Evolutionary conservation across 1,140 invertebrate species (phyloP).

Genomic region (Drosophila lacteicornis): DNA sequence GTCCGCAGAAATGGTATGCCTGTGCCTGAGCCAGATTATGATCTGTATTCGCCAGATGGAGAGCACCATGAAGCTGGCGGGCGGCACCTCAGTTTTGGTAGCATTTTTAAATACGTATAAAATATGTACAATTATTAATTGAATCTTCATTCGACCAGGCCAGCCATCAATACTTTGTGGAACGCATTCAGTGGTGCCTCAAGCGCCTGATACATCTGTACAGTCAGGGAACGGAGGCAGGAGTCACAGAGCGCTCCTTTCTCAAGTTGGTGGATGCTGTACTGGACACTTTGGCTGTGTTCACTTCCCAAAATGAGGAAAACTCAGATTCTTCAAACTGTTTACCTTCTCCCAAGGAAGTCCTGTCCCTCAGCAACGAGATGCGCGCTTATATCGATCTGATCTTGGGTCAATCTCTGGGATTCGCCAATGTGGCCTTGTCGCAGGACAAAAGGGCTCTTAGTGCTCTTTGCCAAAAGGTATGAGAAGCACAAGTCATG

Average conservation of each 20-base stretch:
- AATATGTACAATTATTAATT: not conserved
- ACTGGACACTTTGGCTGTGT: conserved; percentile 55
- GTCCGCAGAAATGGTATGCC: conserved; percentile 58
- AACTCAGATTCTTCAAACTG: conserved; percentile 4
- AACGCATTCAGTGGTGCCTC: conserved; percentile 72
- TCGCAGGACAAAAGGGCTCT: conserved; percentile 74
- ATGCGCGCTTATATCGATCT: conserved; percentile 61
- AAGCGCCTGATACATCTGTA: conserved; percentile 39
- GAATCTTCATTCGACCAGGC: conserved; percentile 37
- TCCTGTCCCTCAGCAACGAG: conserved; percentile 39
- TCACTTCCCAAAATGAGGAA: conserved; percentile 50
- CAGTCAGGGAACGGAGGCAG: conserved; percentile 1
- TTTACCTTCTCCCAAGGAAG: conserved; percentile 5
- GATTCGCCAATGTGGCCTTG: conserved; percentile 79
- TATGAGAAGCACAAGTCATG: not conserved
- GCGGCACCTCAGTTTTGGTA: conserved; percentile 48
- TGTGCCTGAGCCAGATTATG: conserved; percentile 76
- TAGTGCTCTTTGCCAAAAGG: conserved; percentile 80
- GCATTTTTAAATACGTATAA: not conserved
- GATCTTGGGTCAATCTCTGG: conserved; percentile 70
- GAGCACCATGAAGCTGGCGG: conserved; percentile 50
- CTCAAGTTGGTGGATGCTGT: conserved; percentile 56
- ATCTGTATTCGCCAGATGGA: conserved; percentile 74
- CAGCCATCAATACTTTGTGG: conserved; percentile 69
- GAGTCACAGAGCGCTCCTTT: conserved; percentile 52